Evolutionary conservation across 2,797 vertebrate species (phyloP).

Genomic region (Tragelaphus oryx): DNA sequence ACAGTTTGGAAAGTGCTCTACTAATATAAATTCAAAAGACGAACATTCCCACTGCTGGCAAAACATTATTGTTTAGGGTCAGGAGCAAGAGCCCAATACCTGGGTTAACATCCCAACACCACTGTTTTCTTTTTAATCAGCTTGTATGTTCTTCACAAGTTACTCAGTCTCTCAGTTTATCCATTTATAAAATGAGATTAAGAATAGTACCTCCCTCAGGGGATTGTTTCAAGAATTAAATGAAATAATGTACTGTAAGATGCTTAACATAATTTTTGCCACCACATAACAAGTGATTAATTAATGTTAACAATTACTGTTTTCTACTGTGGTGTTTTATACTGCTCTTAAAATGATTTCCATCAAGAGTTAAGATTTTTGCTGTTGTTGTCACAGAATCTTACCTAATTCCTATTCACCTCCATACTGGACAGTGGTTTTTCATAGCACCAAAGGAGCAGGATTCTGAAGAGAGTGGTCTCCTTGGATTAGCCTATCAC

Average conservation of each 20-base stretch:
- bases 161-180: background rate
- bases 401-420: background rate
- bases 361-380: background rate
- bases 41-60: background rate
- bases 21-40: background rate
- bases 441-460: background rate
- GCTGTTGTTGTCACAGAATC: background rate
- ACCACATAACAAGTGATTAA: background rate
- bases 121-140: background rate
- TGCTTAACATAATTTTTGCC: background rate
- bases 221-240: background rate
- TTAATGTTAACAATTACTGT: background rate
- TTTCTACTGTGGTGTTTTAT: background rate
- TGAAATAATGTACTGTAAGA: background rate
- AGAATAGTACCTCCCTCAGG: background rate
- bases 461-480: background rate
- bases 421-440: background rate
- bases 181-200: background rate
- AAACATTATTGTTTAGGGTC: background rate
- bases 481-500: background rate
- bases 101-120: background rate
- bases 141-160: background rate
- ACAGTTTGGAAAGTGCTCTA: background rate
- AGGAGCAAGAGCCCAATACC: background rate
- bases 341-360: background rate